Base-by-base conservation (phyloP, 2,113 vertebrate species). In the Oncorhynchus masou region DNA sequence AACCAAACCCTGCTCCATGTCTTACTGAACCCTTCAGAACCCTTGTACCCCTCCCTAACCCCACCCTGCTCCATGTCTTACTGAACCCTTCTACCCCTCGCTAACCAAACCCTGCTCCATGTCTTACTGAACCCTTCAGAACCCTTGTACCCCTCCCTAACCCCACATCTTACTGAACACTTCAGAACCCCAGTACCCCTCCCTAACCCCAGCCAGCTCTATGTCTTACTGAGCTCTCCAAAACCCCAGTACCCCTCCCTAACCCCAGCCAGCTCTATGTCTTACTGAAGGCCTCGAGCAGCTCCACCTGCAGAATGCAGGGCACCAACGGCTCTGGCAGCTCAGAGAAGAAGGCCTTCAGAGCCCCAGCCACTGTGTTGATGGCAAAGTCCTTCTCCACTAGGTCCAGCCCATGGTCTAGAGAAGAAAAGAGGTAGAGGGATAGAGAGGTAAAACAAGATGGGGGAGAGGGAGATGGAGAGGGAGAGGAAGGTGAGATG, bases 321-420 rank as follows among this genome's bases (percentile, higher is more conserved):
- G 97, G 97, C 70, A 98, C 95, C 86, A 98, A 89, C 1, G 97
- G 97, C 48, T 98, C 97, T 0, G 97, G 96, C 78, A 99, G 91
- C 86, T 99, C 97, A 0, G 97, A 96, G 93, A 98, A 99, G 87
- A 99, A 99, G 88, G 96, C 97, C 89, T 99, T 99, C 88, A 99
- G 95, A 87, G 90, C 97, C 12, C 97, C 97, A 0, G 97, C 97
- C 86, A 99, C 96, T 0, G 97, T 96, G 89, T 98, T 98, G 87
- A 99, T 95, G 0, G 97, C 94, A 73, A 96, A 99, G 89, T 99
- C 97, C 89, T 98, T 99, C 91, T 98, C 97, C 0, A 95, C 96
- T 74, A 98, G 88, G 89, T 98, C 96, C 90, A 99, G 92, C 75
- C 90, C 94, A 39, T 97, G 97, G 81, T 99, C 97, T 98, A 77